These are phyloP conservation scores for Leptinotarsa haldemani DNA, from an alignment of 2,888 invertebrate genomes.

Conservation along the genomic window DNA sequence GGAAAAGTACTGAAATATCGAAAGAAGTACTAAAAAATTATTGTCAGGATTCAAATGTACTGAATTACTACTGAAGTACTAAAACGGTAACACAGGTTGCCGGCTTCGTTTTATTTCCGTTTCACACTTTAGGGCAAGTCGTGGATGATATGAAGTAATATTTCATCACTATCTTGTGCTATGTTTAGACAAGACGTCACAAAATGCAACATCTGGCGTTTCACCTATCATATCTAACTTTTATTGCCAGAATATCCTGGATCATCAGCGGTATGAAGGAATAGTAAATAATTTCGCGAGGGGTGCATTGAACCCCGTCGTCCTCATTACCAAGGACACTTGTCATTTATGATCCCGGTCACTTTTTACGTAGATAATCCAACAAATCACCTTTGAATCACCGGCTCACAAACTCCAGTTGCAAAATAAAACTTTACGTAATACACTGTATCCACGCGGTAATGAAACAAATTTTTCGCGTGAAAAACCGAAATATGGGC, in stretches of 20 bases:
- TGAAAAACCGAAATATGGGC: constrained; percentile 31
- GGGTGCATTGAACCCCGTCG: not conserved
- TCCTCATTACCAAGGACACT: not conserved
- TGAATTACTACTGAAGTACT: too few species aligned
- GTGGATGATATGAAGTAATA: not conserved
- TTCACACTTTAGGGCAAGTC: not conserved
- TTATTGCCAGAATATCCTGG: too few species aligned
- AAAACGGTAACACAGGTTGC: not conserved
- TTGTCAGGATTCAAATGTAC: too few species aligned
- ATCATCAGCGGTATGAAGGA: too few species aligned
- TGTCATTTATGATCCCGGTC: too few species aligned
- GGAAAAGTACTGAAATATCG: too few species aligned
- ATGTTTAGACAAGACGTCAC: not conserved
- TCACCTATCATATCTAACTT: too few species aligned
- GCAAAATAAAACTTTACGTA: constrained; percentile 13
- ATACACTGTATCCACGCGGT: constrained; percentile 25
- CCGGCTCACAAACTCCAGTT: constrained; percentile 15
- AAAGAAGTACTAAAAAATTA: too few species aligned
- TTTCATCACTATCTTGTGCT: not conserved
- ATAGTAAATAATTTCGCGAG: not conserved
- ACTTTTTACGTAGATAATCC: too few species aligned
- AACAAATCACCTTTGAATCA: constrained; percentile 21
- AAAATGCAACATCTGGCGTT: too few species aligned
- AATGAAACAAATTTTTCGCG: constrained; percentile 41
- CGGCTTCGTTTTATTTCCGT: too few species aligned